phyloP scores from a whole-genome alignment of 2,113 vertebrate species.

The Hepsetus odoe region DNA sequence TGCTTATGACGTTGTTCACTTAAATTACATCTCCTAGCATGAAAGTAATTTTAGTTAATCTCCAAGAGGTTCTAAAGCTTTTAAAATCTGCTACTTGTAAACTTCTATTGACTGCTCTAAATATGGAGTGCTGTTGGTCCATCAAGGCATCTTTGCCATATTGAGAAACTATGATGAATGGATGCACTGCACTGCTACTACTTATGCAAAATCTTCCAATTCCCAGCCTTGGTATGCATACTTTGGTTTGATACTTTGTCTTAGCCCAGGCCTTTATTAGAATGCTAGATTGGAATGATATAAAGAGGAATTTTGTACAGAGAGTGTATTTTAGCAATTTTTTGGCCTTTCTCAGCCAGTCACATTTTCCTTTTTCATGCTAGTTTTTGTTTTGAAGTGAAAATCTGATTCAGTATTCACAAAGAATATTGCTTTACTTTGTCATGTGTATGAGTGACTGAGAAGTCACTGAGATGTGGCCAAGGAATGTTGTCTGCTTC shows the following conservation, averaged over 20 bases:
- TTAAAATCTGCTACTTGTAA: not conserved
- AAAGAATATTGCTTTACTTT: not conserved
- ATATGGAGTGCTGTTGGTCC: conserved; percentile 13
- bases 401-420: too few species aligned
- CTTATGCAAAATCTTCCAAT: not conserved
- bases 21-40: not conserved
- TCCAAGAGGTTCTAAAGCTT: not conserved
- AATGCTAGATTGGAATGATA: too few species aligned
- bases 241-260: not conserved
- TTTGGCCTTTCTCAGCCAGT: too few species aligned
- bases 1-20: not conserved
- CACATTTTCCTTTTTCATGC: too few species aligned
- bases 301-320: too few species aligned
- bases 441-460: conserved; percentile 12
- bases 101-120: conserved; percentile 10
- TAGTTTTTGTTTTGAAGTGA: too few species aligned
- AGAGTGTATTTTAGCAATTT: too few species aligned
- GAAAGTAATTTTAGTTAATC: not conserved
- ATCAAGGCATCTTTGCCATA: conserved; percentile 3
- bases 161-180: too few species aligned
- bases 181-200: not conserved
- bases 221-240: not conserved
- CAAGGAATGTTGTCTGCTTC: conserved; percentile 64
- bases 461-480: conserved; percentile 53
- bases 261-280: too few species aligned